Evolutionary conservation across 2,888 invertebrate species (phyloP), one percentile per base, ranked within the genome.

Genomic region (Meandrusa payeni): DNA sequence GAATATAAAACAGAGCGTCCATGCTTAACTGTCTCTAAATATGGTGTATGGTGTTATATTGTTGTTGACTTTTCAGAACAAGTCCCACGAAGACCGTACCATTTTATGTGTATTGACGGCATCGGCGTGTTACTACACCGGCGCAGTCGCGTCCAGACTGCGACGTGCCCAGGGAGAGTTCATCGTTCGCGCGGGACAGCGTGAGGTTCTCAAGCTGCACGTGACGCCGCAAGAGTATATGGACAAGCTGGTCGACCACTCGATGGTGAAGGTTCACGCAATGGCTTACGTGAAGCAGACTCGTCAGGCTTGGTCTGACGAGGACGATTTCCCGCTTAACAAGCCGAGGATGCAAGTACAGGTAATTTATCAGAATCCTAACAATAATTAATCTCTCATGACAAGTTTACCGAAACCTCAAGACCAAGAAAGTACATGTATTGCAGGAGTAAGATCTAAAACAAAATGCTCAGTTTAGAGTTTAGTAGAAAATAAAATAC

Each of bases 221-320:
- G 89, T 93, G 4, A 88, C 88, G 5, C 90, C 91, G 6, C 90
- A 90, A 39, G 93, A 93, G 47, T 94, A 94, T 68, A 87, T 92
- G 78, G 89, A 91, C 46, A 91, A 92, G 62, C 64, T 94, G 52
- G 92, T 92, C 0, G 94, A 94, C 60, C 92, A 93, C 57, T 87
- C 91, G 36, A 89, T 92, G 78, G 86, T 94, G 42, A 93, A 93
- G 77, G 90, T 94, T 46, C 92, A 92, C 55, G 92, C 92, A n/a
- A 90, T 92, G 77, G 92, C 92, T 2, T 91, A 89, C 50, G 93
- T 94, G 1, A 88, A 90, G 55, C 93, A 93, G 66, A 94, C 94
- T 0, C 90, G 90, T 28, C 94, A 94, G 68, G 90, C 92, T 1
- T 94, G 93, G 91, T 91, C 92, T 33, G 92, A 92, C 55, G 93